Base-by-base conservation (phyloP, 2,797 vertebrate species). In the Amphiprion clarkii region DNA sequence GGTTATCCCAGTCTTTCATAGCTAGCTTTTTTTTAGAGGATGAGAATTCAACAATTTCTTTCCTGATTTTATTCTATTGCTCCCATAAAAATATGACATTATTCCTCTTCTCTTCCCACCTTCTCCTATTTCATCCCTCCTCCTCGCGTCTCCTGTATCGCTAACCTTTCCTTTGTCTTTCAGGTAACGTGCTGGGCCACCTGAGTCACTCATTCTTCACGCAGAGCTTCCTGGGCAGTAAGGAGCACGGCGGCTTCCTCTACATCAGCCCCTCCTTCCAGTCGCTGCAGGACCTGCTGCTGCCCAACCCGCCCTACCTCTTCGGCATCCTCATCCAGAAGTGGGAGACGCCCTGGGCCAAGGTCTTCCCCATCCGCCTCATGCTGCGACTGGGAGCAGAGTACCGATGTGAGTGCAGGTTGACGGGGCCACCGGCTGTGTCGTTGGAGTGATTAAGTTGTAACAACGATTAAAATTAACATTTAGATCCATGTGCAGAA, bases 341-440 rank as follows among this genome's bases (percentile, higher is more conserved):
- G 90, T 99, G 98, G 98, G 98, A 99, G 92, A 99, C 98, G 48
- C 98, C 98, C 63, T 99, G 98, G 98, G 98, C 98, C 83, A 99
- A 99, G 82, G 97, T 99, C 72, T 99, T 99, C 93, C 98, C 98
- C 79, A 97, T 99, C 67, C 95, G 98, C 69, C 96, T 99, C 36
- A 98, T 99, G 98, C 89, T 99, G 87, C 96, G 98, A 52, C 96
- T 99, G 19, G 98, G 98, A 52, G 98, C 98, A 6, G 98, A 99
- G 89, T 99, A 99, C 91, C 93, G 98, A 94, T 96, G 98, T 99
- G 92, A 98, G 98, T 96, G 36, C 7, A 58, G 29, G 33, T 31
- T 31, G 12, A 6, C 11, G 7, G 16, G 12, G 17, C 29, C 16
- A 13, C 40, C 5, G 25, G 11, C n/a, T 27, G 16, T 21, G 21